Percentiles rank a stretch among this genome's conserved stretches.
These are phyloP conservation scores for Propsilocerus akamusi DNA, from an alignment of 1,140 invertebrate species.

Conservation along the genomic window DNA sequence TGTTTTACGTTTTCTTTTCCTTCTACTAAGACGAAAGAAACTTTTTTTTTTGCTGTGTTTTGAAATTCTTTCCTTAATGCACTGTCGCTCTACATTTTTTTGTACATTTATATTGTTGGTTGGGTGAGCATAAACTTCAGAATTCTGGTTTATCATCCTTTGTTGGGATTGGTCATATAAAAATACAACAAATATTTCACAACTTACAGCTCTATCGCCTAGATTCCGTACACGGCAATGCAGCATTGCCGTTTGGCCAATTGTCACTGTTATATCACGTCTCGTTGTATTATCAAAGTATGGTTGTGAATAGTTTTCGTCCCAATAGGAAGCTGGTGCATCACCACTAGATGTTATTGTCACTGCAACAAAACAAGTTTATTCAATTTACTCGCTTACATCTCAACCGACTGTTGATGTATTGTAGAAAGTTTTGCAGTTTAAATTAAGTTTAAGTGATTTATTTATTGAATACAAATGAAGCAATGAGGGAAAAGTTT, in stretches of 20 bases:
- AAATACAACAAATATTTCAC: no score
- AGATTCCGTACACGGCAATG: slow-evolving; percentile 71
- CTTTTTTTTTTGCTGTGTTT: not conserved
- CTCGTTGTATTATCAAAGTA: slow-evolving; percentile 79
- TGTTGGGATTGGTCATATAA: no score
- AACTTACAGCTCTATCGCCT: slow-evolving; percentile 69
- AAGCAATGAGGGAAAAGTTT: no score
- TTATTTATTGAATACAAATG: no score
- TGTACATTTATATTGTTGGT: not conserved
- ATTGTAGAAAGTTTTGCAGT: no score
- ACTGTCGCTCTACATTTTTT: not conserved
- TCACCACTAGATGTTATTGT: not conserved
- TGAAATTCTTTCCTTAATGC: not conserved
- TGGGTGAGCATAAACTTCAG: not conserved
- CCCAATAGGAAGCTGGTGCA: slow-evolving; percentile 11
- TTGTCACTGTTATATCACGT: slow-evolving; percentile 63
- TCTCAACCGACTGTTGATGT: no score
- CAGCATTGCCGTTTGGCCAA: slow-evolving; percentile 67
- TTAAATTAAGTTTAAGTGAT: no score
- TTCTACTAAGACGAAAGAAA: no score
- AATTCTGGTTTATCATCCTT: not conserved
- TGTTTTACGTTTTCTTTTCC: no score
- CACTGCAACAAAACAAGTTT: not conserved
- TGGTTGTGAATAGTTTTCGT: slow-evolving; percentile 54
- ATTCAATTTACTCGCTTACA: no score